Base-by-base conservation (phyloP, 2,888 invertebrate species). In the Parthenolecanium corni region DNA sequence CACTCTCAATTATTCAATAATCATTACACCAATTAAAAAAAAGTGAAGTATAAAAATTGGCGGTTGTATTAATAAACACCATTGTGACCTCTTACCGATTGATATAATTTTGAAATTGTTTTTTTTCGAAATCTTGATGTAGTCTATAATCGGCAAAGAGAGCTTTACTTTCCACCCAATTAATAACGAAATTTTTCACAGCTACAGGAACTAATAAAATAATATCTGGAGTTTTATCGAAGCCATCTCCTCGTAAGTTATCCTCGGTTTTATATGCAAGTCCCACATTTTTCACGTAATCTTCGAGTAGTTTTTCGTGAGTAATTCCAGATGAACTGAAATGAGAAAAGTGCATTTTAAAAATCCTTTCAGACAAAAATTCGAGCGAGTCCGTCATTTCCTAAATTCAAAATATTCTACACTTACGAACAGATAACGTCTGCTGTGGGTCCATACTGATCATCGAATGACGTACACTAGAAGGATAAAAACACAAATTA, bases 91-190 rank as follows among this genome's bases (percentile, higher is more conserved):
- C 18, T 42, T 49, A 61, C 61, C 61, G 16, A 47, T 61, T 61
- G 16, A 49, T 49, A 36, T 61, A 61, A 21, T 49, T 61, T 61
- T 61, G 47, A 21, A 61, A 61, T 61, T 61, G 61, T 38, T 21
- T 61, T 38, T 51, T 61, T n/a, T 61, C 49, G 51, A 61, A 61
- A 6, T 31, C 14, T 24, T 61, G 61, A 23, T 61, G 61, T 23
- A 49, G 38, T 47, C 21, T 49, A 9, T 51, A 61, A 49, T 61
- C 61, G 12, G 61, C 49, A 24, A 61, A 61, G 23, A 61, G 40
- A 5, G 61, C 61, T 51, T 61, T 61, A 24, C 61, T 61, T 36
- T 61, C 61, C 16, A 61, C 51, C 61, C 61, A 61, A 21, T 61
- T 61, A 2, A 61, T 61, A 16, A 51, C 61, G 40, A 61, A 61